A percentile compares a stretch with the other conserved stretches of the same genome.
Evolutionary conservation across 2,113 vertebrate species (phyloP).

Genomic region (Gallinago jamesoni): DNA sequence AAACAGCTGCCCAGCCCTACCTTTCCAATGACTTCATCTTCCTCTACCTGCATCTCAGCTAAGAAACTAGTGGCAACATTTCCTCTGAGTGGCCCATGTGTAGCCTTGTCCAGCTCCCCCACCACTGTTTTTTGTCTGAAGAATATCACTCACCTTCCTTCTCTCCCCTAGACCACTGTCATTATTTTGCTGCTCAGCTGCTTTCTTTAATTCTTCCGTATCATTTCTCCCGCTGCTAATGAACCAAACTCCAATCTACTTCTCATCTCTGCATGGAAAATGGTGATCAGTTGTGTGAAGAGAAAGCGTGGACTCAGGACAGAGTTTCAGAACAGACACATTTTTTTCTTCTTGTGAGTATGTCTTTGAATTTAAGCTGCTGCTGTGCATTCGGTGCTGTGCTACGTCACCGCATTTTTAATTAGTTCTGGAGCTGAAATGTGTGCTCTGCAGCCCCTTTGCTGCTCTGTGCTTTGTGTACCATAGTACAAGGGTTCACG

Average conservation of each 20-base stretch:
- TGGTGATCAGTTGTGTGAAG: background rate
- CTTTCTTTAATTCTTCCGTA: background rate
- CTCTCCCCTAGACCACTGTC: background rate
- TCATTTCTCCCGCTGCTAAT: background rate
- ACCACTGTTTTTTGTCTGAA: background rate
- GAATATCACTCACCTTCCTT: background rate
- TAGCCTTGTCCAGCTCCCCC: background rate
- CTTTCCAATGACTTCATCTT: background rate
- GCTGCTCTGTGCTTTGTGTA: background rate
- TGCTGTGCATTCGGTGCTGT: background rate
- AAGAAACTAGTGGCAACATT: accelerated
- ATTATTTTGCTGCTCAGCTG: background rate
- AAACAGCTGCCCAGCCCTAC: background rate
- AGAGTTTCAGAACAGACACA: background rate
- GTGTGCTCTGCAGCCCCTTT: background rate
- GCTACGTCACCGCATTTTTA: background rate
- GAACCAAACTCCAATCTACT: background rate
- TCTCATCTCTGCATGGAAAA: background rate
- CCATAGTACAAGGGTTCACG: background rate
- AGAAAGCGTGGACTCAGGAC: background rate
- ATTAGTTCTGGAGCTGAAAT: background rate
- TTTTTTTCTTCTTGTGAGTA: background rate
- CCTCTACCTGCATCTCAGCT: background rate
- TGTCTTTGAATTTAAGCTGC: background rate
- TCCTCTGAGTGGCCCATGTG: background rate